These are phyloP conservation scores for Bacillus rossius DNA, from an alignment of 1,140 invertebrate genomes.

Conservation along the genomic window DNA sequence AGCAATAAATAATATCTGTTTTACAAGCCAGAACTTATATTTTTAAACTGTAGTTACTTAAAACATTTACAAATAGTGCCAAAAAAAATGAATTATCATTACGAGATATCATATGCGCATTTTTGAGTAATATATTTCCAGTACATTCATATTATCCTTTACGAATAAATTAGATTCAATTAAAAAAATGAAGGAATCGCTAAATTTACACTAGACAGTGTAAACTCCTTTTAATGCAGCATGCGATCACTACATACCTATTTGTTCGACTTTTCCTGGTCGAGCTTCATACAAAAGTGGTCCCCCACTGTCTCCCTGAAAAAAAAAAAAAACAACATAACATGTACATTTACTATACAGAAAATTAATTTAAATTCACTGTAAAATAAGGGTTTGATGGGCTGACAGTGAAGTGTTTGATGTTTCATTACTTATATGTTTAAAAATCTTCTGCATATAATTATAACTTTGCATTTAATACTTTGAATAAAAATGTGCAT, in stretches of 20 bases:
- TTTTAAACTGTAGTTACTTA: no score
- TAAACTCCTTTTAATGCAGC: neutral
- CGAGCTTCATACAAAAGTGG: neutral
- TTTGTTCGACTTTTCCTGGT: slow-evolving; percentile 7
- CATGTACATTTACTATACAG: no score
- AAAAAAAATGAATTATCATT: neutral
- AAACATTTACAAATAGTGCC: no score
- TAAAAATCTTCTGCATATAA: no score
- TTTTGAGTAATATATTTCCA: neutral
- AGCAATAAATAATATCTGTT: no score
- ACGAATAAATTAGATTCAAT: neutral
- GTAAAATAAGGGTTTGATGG: no score
- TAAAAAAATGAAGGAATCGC: neutral
- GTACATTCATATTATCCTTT: neutral
- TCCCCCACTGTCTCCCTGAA: slow-evolving; percentile 5
- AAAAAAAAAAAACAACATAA: neutral
- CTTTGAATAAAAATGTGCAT: no score
- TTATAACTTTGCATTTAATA: no score
- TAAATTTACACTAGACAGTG: neutral
- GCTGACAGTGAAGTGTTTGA: no score
- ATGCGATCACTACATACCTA: slow-evolving; percentile 2
- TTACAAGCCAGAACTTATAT: no score
- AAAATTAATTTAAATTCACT: no score
- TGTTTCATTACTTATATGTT: no score
- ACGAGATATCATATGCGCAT: neutral